Conservation (phyloP, 53 echinoderm and acorn worm genomes). For the Echinarachnius parma region DNA sequence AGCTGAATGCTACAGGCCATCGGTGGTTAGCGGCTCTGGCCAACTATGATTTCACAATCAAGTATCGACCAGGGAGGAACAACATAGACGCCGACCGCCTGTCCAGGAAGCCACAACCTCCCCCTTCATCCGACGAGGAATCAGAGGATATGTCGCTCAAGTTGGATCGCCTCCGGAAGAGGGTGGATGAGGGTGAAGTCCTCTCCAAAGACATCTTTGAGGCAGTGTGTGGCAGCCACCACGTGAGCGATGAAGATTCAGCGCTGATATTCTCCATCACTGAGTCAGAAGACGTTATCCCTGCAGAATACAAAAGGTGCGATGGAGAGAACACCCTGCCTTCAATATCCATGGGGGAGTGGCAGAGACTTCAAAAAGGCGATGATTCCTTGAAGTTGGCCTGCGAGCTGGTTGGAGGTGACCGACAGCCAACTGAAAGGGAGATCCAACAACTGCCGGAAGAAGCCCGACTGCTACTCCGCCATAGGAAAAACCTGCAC, state of each 20-base stretch:
- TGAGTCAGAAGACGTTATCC: not conserved
- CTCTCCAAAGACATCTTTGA: constrained; percentile 2
- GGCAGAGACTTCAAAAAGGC: not conserved
- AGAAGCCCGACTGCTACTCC: not conserved
- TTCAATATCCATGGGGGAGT: not conserved
- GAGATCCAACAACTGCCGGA: not conserved
- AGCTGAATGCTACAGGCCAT: constrained; percentile 44
- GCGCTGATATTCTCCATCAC: not conserved
- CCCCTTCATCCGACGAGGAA: constrained; percentile 23
- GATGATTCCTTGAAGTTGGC: not conserved
- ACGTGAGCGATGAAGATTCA: not conserved
- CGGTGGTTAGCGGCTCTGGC: constrained; percentile 43
- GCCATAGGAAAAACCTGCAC: not conserved
- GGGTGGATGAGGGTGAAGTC: constrained; percentile 15
- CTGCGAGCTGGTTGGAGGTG: not conserved
- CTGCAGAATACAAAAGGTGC: not conserved
- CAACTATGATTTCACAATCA: constrained; percentile 31
- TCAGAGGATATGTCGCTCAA: not conserved
- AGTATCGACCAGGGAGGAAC: constrained; percentile 30
- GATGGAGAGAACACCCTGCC: not conserved
- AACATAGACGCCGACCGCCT: constrained; percentile 45
- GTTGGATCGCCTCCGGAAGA: not conserved
- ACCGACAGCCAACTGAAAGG: not conserved
- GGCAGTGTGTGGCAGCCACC: not conserved
- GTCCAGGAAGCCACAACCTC: constrained; percentile 34